Evolutionary conservation across 2,797 vertebrate genomes (phyloP).

Genomic region (Okamejei kenojei): DNA sequence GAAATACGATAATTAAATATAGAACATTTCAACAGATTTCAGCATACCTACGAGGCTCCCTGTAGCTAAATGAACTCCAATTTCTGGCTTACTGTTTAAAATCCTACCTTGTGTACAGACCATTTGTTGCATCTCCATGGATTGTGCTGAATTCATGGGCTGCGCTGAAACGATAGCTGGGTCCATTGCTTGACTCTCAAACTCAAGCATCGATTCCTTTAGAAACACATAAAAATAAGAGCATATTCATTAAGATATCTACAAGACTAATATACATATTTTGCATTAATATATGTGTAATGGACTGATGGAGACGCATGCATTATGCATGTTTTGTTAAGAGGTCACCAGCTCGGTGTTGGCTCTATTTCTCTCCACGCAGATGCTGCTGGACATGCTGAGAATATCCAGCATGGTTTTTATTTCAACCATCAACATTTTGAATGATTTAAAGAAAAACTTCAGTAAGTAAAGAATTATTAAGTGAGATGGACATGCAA

Average conservation of each 20-base stretch:
- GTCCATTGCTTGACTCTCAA: constrained; percentile 89
- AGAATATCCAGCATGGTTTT: no score
- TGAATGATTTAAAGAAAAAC: no score
- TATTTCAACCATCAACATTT: no score
- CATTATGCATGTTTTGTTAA: no score
- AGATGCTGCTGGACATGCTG: no score
- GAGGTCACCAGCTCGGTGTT: no score
- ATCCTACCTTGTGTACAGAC: constrained; percentile 76
- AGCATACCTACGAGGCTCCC: neutral
- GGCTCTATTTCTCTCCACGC: no score
- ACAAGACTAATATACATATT: neutral
- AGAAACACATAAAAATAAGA: neutral
- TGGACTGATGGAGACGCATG: no score
- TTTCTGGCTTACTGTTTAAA: neutral
- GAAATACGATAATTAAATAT: neutral
- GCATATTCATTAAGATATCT: neutral
- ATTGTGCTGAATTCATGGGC: constrained; percentile 85
- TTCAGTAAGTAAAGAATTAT: no score
- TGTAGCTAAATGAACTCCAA: neutral
- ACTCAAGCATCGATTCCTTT: constrained; percentile 95
- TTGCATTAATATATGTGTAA: neutral
- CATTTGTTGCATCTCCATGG: constrained; percentile 81
- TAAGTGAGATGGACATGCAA: no score
- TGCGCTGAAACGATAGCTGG: constrained; percentile 95
- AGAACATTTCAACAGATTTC: neutral